These are phyloP conservation scores for Rhinella marina DNA, from an alignment of 2,797 vertebrate genomes.

Conservation along the genomic window DNA sequence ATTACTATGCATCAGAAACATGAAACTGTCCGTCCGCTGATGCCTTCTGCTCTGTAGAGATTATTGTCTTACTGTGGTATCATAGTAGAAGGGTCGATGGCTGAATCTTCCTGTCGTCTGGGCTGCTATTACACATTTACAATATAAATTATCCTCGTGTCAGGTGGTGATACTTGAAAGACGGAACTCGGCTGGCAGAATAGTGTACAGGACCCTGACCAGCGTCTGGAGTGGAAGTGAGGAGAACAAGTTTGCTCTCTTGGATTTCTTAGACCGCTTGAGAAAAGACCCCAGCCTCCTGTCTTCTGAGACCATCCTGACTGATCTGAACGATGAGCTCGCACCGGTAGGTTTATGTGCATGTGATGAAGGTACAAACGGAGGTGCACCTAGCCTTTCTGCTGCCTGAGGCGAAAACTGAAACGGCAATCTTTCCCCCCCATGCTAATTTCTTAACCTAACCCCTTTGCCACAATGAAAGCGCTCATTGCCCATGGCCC, in stretches of 20 bases:
- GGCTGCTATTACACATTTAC: too few relatives aligned
- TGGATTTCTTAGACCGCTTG: conserved; percentile 86
- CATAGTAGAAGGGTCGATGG: too few relatives aligned
- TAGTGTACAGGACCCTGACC: conserved; percentile 81
- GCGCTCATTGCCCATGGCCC: too few relatives aligned
- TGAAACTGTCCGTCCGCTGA: neutral
- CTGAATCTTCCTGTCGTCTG: too few relatives aligned
- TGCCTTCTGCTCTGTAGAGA: neutral
- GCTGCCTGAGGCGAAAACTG: too few relatives aligned
- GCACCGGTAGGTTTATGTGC: conserved; percentile 80
- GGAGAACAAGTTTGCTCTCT: conserved; percentile 83
- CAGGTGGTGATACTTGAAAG: conserved; percentile 93
- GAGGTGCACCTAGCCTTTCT: too few relatives aligned
- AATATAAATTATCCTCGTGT: neutral
- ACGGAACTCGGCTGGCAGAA: conserved; percentile 83
- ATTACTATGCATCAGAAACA: neutral
- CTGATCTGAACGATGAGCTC: conserved; percentile 90
- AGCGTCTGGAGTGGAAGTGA: conserved; percentile 88
- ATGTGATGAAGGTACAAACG: neutral
- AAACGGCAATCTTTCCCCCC: too few relatives aligned
- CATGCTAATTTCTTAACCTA: too few relatives aligned
- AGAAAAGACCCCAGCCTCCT: conserved; percentile 87
- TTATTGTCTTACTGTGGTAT: neutral
- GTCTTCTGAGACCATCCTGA: conserved; percentile 81
- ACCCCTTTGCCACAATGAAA: too few relatives aligned